Evolutionary conservation across 2,797 vertebrate species (phyloP), one percentile per base, ranked within the genome.

Genomic region (Buceros bicornis): DNA sequence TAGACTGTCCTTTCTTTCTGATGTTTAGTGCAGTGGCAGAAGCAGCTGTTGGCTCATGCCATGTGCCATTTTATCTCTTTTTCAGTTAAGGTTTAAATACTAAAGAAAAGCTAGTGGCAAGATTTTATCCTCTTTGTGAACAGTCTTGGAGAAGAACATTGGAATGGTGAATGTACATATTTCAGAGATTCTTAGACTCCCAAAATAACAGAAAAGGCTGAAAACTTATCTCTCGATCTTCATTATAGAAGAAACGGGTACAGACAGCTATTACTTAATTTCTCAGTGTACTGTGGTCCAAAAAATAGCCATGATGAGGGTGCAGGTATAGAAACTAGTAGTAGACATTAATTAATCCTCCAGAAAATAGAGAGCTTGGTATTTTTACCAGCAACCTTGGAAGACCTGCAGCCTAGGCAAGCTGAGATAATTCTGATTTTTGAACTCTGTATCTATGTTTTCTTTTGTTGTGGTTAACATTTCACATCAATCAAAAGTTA

Each of bases 401-500:
- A 81, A 85, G 51, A 82, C 29, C 3, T n/a, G 35, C 29, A 64
- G 48, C 24, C 54, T 62, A 33, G 16, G 51, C 22, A 82, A 81
- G 65, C 43, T 90, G 82, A 84, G 80, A 42, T 25, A 50, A 13
- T 91, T 82, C 51, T 90, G 48, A 60, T 77, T 48, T 42, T 73
- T 84, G 76, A 96, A 92, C 82, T 93, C 58, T 40, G 6, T 85
- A 48, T 92, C 60, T 94, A 0, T 6, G 2, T 57, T 84, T 89
- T 74, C 88, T 93, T 85, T 87, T 89, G 70, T 90, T 87, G 64
- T 95, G 71, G 62, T 71, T 95, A 88, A 89, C 94, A 82, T 87
- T 94, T 91, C 25, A 40, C 33, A 16, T 81, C 2, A 9, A 60
- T 67, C 31, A 45, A 40, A 89, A 45, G 19, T 50, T 89, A 93